Percentiles rank a stretch among this genome's conserved stretches.
phyloP scores from a whole-genome alignment of 2,113 vertebrate species.

The Vulpes lagopus region DNA sequence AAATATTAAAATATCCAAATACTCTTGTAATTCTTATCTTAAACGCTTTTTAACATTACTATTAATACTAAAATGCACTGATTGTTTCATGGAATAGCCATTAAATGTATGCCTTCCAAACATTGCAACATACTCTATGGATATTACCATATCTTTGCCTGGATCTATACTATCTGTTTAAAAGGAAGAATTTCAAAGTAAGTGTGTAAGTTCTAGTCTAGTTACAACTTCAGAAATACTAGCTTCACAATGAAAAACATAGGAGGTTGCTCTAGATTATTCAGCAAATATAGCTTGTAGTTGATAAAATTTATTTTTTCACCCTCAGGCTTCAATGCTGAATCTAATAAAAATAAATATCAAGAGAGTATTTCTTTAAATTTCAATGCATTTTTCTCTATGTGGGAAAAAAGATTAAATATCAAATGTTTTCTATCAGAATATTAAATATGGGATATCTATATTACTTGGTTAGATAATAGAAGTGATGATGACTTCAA shows the following conservation, averaged over 20 bases:
- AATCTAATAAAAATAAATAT: slow-evolving; percentile 28
- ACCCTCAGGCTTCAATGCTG: neutral
- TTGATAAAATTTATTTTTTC: slow-evolving; percentile 24
- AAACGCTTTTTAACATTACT: neutral
- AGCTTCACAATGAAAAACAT: neutral
- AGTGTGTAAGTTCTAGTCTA: neutral
- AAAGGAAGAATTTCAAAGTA: neutral
- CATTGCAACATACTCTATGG: neutral
- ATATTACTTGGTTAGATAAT: neutral
- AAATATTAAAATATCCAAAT: neutral
- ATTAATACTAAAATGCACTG: neutral
- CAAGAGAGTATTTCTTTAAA: slow-evolving; percentile 22
- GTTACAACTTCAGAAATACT: neutral
- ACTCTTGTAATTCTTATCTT: neutral
- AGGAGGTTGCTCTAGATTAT: neutral
- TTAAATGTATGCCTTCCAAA: neutral
- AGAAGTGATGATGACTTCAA: neutral
- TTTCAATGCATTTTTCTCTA: neutral
- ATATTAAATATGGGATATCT: neutral
- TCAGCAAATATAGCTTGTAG: neutral
- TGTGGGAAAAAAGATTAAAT: neutral
- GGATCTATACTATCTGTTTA: neutral
- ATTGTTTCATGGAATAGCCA: neutral
- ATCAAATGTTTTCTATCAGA: neutral
- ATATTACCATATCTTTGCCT: neutral